Base-by-base conservation (phyloP, 2,888 invertebrate genomes). In the Hydriomena furcata region DNA sequence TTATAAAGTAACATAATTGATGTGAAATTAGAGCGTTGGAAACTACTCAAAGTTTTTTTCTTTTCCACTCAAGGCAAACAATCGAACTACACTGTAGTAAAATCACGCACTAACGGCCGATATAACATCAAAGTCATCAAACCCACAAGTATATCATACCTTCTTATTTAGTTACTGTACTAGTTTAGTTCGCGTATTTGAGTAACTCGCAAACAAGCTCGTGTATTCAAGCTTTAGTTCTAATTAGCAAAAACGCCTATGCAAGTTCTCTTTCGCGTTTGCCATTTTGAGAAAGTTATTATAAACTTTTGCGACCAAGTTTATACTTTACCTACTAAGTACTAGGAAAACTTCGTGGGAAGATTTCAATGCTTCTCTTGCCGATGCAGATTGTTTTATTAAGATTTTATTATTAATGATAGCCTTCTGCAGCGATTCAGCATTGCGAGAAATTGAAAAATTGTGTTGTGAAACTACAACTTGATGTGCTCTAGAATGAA, bases 221-320 rank as follows among this genome's bases (percentile, higher is more conserved):
- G 11, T 40, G 21, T 23, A 30, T 30, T 12, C 24, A 21, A 5
- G 12, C 31, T 27, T 25, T 13, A 21, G 34, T 45, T 43, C 20
- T 45, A 51, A 51, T 45, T 45, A 51, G 51, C 40, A 51, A 41
- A 44, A 45, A 45, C 24, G 8, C 28, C 21, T 49, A 31, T 37
- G 42, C 37, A 37, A 31, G 32, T 32, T 38, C 7, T 40, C 32
- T 12, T 27, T 31, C 8, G 17, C 17, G 17, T 36, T 31, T 37
- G 32, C 46, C 36, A 27, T 46, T 51, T 46, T 44, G 13, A 36
- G 37, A 51, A 41, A 36, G 31, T 41, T 45, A 36, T 45, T 23
- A 41, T 35, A 23, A 42, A 34, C 36, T 52, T 52, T 17, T 7
- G 27, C 31, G 21, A 5, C 23, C 1, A 7, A 21, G 28, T 38